phyloP scores from a whole-genome alignment of 2,113 vertebrate genomes.

The Plectropomus leopardus region DNA sequence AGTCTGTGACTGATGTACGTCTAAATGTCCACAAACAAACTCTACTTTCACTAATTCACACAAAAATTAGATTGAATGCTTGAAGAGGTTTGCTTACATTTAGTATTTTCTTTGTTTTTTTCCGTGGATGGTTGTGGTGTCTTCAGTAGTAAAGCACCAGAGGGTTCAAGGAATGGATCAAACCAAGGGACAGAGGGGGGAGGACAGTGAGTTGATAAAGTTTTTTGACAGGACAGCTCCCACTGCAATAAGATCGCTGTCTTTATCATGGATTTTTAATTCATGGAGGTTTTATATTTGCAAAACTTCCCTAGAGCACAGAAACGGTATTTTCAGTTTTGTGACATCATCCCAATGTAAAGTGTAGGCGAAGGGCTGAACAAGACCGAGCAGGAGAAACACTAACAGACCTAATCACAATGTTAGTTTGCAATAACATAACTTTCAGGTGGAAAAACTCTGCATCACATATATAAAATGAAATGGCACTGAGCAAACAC shows the following conservation, averaged over 20 bases:
- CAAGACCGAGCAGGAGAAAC: neutral
- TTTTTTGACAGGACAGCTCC: neutral
- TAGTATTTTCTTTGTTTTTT: neutral
- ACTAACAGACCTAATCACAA: neutral
- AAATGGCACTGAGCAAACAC: too few relatives aligned
- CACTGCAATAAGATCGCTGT: neutral
- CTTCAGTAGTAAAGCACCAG: neutral
- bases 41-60: neutral
- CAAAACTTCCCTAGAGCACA: neutral
- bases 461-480: too few relatives aligned
- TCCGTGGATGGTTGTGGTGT: neutral
- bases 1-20: neutral
- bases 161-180: neutral
- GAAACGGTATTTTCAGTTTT: neutral
- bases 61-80: neutral
- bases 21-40: neutral
- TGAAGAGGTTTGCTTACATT: neutral
- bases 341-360: neutral
- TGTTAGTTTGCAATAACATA: too few relatives aligned
- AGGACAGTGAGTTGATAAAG: neutral
- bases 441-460: too few relatives aligned
- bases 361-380: neutral
- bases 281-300: neutral
- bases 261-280: too few relatives aligned
- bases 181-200: neutral